Percentiles rank a stretch among this genome's conserved stretches.
These are phyloP conservation scores for Eulemur rufifrons DNA, from an alignment of 2,113 vertebrate species.

Conservation along the genomic window DNA sequence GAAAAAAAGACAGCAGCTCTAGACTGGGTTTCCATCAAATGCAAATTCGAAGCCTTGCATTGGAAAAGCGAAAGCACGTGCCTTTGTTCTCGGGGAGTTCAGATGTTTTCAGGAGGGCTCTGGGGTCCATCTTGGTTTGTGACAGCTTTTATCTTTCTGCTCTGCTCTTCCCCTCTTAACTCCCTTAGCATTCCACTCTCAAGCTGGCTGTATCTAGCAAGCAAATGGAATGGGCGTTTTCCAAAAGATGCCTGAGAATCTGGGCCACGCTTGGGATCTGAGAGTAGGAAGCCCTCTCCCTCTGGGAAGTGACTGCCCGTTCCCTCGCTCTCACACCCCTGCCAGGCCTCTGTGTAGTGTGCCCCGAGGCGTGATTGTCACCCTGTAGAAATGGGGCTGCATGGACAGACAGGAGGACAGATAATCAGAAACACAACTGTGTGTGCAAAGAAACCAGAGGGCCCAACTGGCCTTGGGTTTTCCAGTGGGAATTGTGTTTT, in stretches of 20 bases:
- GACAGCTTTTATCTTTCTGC: neutral
- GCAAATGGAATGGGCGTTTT: neutral
- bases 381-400: neutral
- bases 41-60: fast-evolving
- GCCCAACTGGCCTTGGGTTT: neutral
- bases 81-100: neutral
- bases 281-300: no score
- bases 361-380: neutral
- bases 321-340: neutral
- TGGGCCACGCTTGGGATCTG: neutral
- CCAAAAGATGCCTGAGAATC: neutral
- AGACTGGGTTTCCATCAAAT: neutral
- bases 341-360: fast-evolving
- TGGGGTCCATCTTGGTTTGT: fast-evolving
- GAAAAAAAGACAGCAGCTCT: neutral
- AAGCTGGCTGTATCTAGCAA: neutral
- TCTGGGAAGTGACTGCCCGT: fast-evolving
- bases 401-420: neutral
- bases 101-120: neutral
- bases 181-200: neutral
- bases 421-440: neutral
- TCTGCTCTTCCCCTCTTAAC: neutral
- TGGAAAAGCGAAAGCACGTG: fast-evolving
- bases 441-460: neutral
- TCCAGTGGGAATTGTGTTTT: neutral